Conservation (phyloP, 35 echinoderm and acorn worm species). For the Heliocidaris tuberculata region DNA sequence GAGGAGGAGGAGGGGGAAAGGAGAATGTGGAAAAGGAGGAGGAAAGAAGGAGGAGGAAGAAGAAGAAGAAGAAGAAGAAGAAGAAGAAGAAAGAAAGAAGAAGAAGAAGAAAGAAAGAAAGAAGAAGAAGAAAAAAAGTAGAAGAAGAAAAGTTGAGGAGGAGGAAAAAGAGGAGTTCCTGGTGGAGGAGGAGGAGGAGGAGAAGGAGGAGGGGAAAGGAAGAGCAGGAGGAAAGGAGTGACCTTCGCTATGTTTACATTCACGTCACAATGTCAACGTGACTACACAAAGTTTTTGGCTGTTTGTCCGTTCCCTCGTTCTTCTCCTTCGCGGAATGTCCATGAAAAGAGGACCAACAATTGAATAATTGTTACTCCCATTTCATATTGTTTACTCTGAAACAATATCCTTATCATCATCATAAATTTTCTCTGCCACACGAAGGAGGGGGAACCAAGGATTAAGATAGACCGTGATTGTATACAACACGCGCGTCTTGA, state of each 20-base stretch:
- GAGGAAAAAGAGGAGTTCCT: no score
- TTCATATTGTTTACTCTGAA: constrained; percentile 26
- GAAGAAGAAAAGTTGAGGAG: no score
- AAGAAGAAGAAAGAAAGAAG: neutral
- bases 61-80: neutral
- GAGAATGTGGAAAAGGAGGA: neutral
- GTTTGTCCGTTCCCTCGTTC: neutral
- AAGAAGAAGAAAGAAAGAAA: no score
- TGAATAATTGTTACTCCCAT: constrained; percentile 34
- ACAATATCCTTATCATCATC: constrained; percentile 25
- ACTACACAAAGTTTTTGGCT: neutral
- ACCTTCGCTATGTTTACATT: neutral
- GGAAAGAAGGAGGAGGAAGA: neutral
- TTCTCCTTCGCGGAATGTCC: constrained; percentile 5
- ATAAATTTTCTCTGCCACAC: neutral
- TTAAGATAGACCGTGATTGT: neutral
- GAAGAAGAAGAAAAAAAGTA: no score
- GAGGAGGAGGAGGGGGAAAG: neutral
- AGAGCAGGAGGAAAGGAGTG: neutral
- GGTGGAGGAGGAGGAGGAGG: neutral
- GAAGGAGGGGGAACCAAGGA: neutral
- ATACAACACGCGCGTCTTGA: constrained; percentile 28
- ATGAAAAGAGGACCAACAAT: constrained; percentile 20
- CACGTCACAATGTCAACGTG: neutral
- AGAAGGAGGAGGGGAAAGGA: neutral